Base-by-base conservation (phyloP, 2,888 invertebrate species). In the Hydraecia micacea region DNA sequence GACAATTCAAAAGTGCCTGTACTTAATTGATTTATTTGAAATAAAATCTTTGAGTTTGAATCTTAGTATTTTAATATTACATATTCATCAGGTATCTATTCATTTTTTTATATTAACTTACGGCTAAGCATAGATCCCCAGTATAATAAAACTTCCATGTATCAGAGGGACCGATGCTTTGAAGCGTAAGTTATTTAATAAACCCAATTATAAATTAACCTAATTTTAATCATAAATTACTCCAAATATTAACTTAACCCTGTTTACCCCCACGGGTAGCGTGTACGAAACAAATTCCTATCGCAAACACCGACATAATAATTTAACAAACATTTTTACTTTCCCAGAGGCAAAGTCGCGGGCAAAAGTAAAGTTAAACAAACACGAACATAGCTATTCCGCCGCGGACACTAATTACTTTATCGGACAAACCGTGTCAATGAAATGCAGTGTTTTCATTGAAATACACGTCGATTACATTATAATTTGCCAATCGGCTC, bases 401-500 rank as follows among this genome's bases (percentile, higher is more conserved):
- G 69, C 49, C 75, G 63, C 66, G 55, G 36, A 49, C 71, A 73
- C 77, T 87, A 84, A 86, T 85, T 73, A 83, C 80, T 80, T 85
- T 86, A 87, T 81, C 77, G 39, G 58, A 63, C 77, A 81, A 79
- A 80, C 75, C 72, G 68, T 80, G 76, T 76, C 85, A 85, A 80
- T 84, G 67, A 79, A 88, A 85, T 86, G 77, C 84, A 86, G 77
- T 89, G 86, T 90, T 89, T 89, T 88, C 88, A 90, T 89, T 91
- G 87, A 88, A 87, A 87, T 87, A 87, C 79, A 73, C 73, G 79
- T 73, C 79, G 89, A 94, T 93, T 92, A 91, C 92, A 93, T 94
- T 93, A 94, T 92, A 92, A 93, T 93, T 93, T 91, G 87, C 91
- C 92, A 92, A 93, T 93, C 90, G 91, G 87, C 88, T 89, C 91